Conservation (phyloP, 2,888 invertebrate genomes). For the Ormyrus rosae region DNA sequence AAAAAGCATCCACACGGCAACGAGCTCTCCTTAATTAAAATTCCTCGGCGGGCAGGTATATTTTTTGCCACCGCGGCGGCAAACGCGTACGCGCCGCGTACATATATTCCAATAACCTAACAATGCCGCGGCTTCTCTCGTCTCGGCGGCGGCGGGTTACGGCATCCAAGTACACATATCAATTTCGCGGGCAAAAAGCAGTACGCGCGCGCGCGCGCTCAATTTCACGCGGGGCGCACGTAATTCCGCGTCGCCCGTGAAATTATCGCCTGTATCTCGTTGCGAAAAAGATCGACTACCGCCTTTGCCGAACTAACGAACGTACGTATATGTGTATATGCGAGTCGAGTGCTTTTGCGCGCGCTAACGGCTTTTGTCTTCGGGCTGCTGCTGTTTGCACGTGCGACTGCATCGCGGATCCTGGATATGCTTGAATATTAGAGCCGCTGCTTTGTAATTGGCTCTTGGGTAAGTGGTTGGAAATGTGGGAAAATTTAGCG, state of each 20-base stretch:
- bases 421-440: too few species aligned
- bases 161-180: conserved; percentile 46
- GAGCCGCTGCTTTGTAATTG: too few species aligned
- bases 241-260: conserved; percentile 31
- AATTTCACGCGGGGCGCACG: conserved; percentile 26
- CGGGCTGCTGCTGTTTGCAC: not conserved
- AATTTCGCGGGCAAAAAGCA: conserved; percentile 35
- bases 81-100: not conserved
- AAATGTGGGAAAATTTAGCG: too few species aligned
- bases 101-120: not conserved
- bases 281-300: not conserved
- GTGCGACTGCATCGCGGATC: not conserved
- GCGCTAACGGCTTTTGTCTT: too few species aligned
- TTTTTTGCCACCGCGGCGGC: not conserved
- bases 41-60: not conserved
- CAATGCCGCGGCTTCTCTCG: not conserved
- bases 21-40: conserved; percentile 1
- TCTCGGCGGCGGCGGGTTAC: not conserved
- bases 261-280: conserved; percentile 2
- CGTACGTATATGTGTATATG: too few species aligned
- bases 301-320: too few species aligned
- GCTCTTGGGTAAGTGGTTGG: too few species aligned
- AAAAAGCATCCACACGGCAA: too few species aligned
- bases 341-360: too few species aligned
- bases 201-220: not conserved